Evolutionary conservation across 2,888 invertebrate genomes (phyloP), one percentile per base, ranked within the genome.

Genomic region (Dugesia japonica): DNA sequence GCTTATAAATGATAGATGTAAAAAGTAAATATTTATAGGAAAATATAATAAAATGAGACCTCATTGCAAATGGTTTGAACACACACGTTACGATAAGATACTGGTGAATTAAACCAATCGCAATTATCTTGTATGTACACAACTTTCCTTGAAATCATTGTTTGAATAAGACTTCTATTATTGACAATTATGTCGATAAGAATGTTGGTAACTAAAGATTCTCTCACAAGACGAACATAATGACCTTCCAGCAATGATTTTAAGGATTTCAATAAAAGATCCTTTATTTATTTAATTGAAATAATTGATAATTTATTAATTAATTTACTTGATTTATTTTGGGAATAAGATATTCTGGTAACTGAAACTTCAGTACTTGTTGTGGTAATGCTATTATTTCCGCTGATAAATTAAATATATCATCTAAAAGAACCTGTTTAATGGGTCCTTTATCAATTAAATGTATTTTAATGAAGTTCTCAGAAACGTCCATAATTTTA

Each of bases 181-280:
- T 56, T 56, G 56, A 13, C 4, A 56, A 56, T n/a, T 1, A 56
- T 56, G 17, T 56, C 56, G 17, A 56, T 56, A 23, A 56, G 56
- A 23, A 56, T n/a, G 17, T 56, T 56, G 4, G 56, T 56, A 9
- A 7, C n/a, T n/a, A 56, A 56, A 4, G 56, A 56, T 7, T 56
- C 56, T 23, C 56, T n/a, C 4, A 56, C 17, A 20, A 56, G 4
- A 20, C 56, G n/a, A n/a, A 56, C 56, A 56, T 56, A 56, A 13
- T n/a, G 56, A n/a, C 56, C 56, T 56, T 56, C 56, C n/a, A 56
- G n/a, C 7, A 56, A 56, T 1, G 56, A 56, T 56, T 56, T 56
- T n/a, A 56, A 56, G 23, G 4, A 9, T 56, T 56, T 23, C 56
- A 56, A 1, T n/a, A 56, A 56, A 20, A 56, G 4, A 1, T 56